Evolutionary conservation across 64 coral and sea anemone genomes (phyloP).

Genomic region (Platygyra sinensis): DNA sequence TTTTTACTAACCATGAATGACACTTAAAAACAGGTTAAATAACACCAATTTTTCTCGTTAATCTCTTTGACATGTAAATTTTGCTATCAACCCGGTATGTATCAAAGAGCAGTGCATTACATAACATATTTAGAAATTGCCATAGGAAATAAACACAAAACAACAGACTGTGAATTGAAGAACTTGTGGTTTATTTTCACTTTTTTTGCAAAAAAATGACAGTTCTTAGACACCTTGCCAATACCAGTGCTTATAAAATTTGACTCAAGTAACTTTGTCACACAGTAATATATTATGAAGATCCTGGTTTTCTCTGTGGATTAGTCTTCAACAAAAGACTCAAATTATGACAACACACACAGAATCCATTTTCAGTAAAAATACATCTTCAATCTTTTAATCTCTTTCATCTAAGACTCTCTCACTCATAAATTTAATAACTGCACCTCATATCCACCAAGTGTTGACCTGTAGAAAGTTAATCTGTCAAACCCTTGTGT

Average conservation of each 20-base stretch:
- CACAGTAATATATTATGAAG: no score
- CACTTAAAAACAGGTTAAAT: background rate
- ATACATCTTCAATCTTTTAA: background rate
- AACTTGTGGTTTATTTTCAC: background rate
- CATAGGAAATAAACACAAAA: background rate
- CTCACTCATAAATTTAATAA: background rate
- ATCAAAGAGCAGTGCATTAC: background rate
- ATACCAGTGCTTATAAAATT: no score
- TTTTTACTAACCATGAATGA: constrained; percentile 2
- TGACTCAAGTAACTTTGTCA: no score
- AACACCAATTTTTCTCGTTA: background rate
- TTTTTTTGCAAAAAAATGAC: background rate
- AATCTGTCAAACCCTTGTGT: no score
- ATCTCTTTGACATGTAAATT: constrained; percentile 11
- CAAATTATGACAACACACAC: background rate
- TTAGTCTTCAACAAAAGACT: background rate
- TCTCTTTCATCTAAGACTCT: background rate
- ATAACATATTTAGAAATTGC: background rate
- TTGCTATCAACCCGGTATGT: background rate
- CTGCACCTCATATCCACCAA: no score
- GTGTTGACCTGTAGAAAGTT: no score
- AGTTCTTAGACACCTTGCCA: no score
- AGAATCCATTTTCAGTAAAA: background rate
- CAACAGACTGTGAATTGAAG: background rate
- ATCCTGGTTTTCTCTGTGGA: background rate